phyloP scores from a whole-genome alignment of 2,113 vertebrate species.

The Murina feae region DNA sequence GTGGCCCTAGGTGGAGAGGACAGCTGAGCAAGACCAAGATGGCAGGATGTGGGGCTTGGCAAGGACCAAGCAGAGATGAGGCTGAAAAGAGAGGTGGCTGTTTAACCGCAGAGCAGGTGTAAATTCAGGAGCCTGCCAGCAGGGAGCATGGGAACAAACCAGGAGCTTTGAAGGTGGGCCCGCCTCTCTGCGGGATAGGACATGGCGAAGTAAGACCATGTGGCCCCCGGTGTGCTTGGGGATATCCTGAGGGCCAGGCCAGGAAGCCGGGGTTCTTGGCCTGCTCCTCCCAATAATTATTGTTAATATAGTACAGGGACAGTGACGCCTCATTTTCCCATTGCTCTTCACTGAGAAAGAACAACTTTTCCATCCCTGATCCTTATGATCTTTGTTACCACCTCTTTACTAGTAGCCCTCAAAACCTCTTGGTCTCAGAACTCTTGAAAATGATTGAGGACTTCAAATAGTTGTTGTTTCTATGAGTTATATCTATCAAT shows the following conservation, averaged over 20 bases:
- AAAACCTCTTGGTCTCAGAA: neutral
- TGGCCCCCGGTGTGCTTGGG: neutral
- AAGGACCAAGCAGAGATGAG: neutral
- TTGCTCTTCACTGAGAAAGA: neutral
- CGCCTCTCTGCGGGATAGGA: neutral
- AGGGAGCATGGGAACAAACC: neutral
- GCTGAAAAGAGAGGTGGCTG: neutral
- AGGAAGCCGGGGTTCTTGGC: neutral
- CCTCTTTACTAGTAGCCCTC: neutral
- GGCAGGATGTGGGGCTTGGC: neutral
- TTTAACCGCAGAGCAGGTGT: neutral
- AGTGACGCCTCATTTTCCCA: neutral
- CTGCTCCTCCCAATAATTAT: neutral
- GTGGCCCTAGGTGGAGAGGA: neutral
- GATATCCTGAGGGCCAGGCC: neutral
- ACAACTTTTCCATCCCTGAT: neutral
- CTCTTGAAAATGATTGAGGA: neutral
- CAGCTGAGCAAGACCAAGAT: neutral
- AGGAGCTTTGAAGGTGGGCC: neutral
- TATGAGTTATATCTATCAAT: neutral
- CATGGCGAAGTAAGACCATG: rapidly evolving
- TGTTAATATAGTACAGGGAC: rapidly evolving
- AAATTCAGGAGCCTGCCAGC: neutral
- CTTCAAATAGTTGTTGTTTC: neutral
- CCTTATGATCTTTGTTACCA: neutral